phyloP scores from a whole-genome alignment of 2,113 vertebrate species.

The Vombatus ursinus region DNA sequence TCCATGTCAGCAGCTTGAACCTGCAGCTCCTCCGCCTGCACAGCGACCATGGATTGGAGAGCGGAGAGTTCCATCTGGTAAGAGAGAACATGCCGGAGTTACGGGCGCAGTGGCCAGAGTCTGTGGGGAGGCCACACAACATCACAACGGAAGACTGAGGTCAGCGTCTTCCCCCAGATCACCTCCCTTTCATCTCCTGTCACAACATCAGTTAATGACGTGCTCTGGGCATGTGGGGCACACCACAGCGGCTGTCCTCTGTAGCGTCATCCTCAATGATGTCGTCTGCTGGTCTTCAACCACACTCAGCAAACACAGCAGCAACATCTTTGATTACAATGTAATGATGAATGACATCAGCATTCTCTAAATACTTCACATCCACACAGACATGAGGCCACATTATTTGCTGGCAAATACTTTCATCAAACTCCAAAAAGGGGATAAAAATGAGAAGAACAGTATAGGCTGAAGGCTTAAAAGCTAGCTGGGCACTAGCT shows the following conservation, averaged over 20 bases:
- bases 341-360: not conserved
- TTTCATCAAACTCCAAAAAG: slow-evolving; percentile 2
- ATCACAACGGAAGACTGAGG: not conserved
- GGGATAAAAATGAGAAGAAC: not conserved
- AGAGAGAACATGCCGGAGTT: not conserved
- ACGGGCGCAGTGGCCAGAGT: not conserved
- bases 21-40: slow-evolving; percentile 84
- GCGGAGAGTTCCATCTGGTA: slow-evolving; percentile 88
- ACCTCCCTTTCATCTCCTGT: not conserved
- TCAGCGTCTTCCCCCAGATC: not conserved
- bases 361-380: not conserved
- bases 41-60: slow-evolving; percentile 85
- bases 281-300: not conserved
- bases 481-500: not conserved
- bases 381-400: not conserved
- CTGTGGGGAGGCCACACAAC: not conserved
- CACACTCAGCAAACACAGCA: not conserved
- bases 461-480: not conserved
- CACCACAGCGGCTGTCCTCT: not conserved
- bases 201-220: not conserved
- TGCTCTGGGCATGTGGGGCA: not conserved
- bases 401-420: slow-evolving; percentile 1
- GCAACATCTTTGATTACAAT: not conserved
- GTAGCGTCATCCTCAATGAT: not conserved
- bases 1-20: slow-evolving; percentile 87